phyloP scores from a whole-genome alignment of 1,140 invertebrate species.

The Tetramorium simillimum region DNA sequence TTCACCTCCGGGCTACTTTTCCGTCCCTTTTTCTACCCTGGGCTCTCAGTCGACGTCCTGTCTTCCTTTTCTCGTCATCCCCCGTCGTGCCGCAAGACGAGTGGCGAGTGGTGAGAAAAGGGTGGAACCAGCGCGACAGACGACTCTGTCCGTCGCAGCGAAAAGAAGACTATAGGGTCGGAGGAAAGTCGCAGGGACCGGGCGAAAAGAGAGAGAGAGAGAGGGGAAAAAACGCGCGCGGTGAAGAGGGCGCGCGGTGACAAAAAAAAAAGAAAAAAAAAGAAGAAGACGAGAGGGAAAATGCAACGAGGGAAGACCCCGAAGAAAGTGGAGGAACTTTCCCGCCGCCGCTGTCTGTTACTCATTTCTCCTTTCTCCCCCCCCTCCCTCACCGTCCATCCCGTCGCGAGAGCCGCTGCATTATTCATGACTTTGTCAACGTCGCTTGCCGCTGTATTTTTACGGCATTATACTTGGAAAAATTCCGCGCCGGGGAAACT shows the following conservation, averaged over 20 bases:
- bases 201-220: not conserved
- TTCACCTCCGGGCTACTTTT: constrained; percentile 49
- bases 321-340: constrained; percentile 65
- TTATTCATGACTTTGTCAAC: constrained; percentile 78
- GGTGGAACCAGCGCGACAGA: constrained; percentile 40
- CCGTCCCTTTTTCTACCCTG: constrained; percentile 28
- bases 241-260: constrained; percentile 12
- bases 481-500: constrained; percentile 58
- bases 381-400: not conserved
- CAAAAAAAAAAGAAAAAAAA: constrained; percentile 61
- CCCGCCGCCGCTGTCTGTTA: constrained; percentile 58
- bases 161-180: constrained; percentile 22
- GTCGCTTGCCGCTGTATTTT: constrained; percentile 75
- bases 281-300: constrained; percentile 12
- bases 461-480: constrained; percentile 76
- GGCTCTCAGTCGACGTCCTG: constrained; percentile 11
- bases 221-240: not conserved
- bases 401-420: constrained; percentile 61
- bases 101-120: constrained; percentile 32
- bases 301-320: constrained; percentile 40
- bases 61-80: constrained; percentile 42
- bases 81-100: not conserved
- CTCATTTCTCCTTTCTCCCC: constrained; percentile 62
- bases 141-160: constrained; percentile 60
- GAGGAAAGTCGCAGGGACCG: not conserved